Conservation (phyloP, 2,888 invertebrate species). For the Morpho achilles region DNA sequence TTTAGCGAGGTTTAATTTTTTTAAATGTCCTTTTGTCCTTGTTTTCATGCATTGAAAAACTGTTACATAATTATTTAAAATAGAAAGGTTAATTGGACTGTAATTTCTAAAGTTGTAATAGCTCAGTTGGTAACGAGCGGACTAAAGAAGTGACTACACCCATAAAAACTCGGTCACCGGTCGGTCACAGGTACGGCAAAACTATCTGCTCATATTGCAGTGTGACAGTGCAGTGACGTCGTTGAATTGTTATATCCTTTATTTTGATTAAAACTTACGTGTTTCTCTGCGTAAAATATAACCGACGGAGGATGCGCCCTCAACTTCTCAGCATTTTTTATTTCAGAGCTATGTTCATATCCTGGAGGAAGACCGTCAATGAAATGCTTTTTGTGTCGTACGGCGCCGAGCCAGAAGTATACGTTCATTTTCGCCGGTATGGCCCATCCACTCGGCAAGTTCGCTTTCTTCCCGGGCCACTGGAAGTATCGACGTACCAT, state of each 20-base stretch:
- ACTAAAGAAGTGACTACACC: too few relatives aligned
- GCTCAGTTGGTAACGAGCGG: too few relatives aligned
- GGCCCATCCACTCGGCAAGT: slow-evolving; percentile 89
- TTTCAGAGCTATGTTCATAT: slow-evolving; percentile 85
- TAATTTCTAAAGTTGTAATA: too few relatives aligned
- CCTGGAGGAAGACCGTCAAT: slow-evolving; percentile 89
- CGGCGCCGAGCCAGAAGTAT: slow-evolving; percentile 90
- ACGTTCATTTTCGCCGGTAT: slow-evolving; percentile 90
- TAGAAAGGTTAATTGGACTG: too few relatives aligned
- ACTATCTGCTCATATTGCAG: too few relatives aligned
- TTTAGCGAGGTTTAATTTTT: too few relatives aligned
- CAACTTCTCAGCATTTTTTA: slow-evolving; percentile 85
- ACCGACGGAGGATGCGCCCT: slow-evolving; percentile 85
- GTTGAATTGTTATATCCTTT: neutral
- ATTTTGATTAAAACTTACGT: slow-evolving; percentile 74
- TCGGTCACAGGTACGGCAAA: too few relatives aligned
- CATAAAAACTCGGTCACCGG: too few relatives aligned
- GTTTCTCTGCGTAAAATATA: slow-evolving; percentile 88
- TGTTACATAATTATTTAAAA: too few relatives aligned
- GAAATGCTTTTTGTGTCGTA: slow-evolving; percentile 90
- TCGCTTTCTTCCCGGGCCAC: slow-evolving; percentile 91
- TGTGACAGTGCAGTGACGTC: too few relatives aligned
- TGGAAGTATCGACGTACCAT: slow-evolving; percentile 43
- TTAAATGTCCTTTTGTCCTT: too few relatives aligned
- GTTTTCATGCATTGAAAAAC: too few relatives aligned